Percentiles rank a stretch among this genome's conserved stretches.
phyloP scores from a whole-genome alignment of 1,140 invertebrate genomes.

The Ips nitidus region DNA sequence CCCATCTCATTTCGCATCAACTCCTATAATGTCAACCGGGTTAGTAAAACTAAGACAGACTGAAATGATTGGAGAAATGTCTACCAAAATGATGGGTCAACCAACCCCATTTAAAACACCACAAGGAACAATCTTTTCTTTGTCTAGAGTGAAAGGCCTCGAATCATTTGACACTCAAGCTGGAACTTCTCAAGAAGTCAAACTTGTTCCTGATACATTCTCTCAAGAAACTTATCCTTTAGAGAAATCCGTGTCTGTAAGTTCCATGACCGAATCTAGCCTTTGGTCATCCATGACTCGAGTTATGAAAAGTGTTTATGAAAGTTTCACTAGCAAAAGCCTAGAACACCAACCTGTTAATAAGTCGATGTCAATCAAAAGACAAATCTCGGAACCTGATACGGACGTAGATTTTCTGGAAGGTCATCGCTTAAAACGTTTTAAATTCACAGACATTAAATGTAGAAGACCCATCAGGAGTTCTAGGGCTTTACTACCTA shows the following conservation, averaged over 20 bases:
- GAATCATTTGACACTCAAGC: neutral
- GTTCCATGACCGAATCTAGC: slow-evolving; percentile 28
- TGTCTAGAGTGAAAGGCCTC: too few species aligned
- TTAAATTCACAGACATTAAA: slow-evolving; percentile 44
- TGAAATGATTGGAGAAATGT: slow-evolving; percentile 22
- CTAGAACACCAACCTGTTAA: neutral
- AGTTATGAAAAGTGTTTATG: slow-evolving; percentile 37
- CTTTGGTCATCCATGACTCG: slow-evolving; percentile 41
- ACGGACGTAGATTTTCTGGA: slow-evolving; percentile 12
- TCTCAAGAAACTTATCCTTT: neutral
- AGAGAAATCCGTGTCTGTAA: slow-evolving; percentile 4
- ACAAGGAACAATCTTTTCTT: slow-evolving; percentile 12
- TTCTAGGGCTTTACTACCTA: neutral
- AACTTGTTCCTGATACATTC: neutral
- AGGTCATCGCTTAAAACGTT: slow-evolving; percentile 34
- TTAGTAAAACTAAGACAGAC: slow-evolving; percentile 22
- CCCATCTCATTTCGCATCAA: slow-evolving; percentile 34
- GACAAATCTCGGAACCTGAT: slow-evolving; percentile 26
- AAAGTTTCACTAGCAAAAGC: slow-evolving; percentile 20
- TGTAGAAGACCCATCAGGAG: slow-evolving; percentile 39
- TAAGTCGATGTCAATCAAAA: slow-evolving; percentile 31
- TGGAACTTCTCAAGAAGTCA: neutral
- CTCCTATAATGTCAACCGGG: slow-evolving; percentile 27
- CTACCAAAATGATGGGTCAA: slow-evolving; percentile 6
- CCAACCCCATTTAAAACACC: slow-evolving; percentile 30